Conservation (phyloP, 2,797 vertebrate species). For the Chrosomus eos region DNA sequence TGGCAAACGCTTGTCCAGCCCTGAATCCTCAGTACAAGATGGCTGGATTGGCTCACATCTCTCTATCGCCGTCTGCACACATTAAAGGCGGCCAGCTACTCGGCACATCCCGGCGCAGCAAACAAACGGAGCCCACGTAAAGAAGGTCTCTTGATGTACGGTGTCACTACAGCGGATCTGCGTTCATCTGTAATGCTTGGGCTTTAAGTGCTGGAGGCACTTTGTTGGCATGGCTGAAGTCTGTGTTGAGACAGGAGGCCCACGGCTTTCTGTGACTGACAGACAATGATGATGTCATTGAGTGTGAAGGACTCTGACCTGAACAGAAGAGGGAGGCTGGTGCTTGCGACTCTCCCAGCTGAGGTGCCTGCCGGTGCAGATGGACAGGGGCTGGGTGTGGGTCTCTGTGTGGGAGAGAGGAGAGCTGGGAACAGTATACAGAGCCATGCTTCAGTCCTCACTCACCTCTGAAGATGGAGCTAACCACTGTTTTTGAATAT, state of each 20-base stretch:
- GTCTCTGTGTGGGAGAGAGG: constrained; percentile 65
- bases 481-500: constrained; percentile 56
- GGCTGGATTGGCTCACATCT: constrained; percentile 75
- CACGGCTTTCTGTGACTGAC: constrained; percentile 62
- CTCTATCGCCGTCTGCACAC: constrained; percentile 75
- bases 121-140: constrained; percentile 55
- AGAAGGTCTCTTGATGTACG: constrained; percentile 27
- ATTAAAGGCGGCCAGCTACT: constrained; percentile 68
- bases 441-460: constrained; percentile 63
- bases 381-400: constrained; percentile 67
- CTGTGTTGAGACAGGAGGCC: constrained; percentile 55
- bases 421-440: constrained; percentile 54
- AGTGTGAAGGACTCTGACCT: constrained; percentile 70
- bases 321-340: constrained; percentile 71
- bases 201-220: constrained; percentile 42
- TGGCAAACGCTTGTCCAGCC: constrained; percentile 75
- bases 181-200: constrained; percentile 31
- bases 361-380: constrained; percentile 68
- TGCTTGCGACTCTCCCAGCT: constrained; percentile 69
- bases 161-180: constrained; percentile 35
- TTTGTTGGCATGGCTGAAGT: constrained; percentile 55
- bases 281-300: constrained; percentile 65
- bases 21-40: constrained; percentile 76
- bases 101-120: constrained; percentile 61
- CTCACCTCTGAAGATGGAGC: constrained; percentile 58